Conservation (phyloP, 2,888 invertebrate genomes). For the Pristionchus exspectatus region DNA sequence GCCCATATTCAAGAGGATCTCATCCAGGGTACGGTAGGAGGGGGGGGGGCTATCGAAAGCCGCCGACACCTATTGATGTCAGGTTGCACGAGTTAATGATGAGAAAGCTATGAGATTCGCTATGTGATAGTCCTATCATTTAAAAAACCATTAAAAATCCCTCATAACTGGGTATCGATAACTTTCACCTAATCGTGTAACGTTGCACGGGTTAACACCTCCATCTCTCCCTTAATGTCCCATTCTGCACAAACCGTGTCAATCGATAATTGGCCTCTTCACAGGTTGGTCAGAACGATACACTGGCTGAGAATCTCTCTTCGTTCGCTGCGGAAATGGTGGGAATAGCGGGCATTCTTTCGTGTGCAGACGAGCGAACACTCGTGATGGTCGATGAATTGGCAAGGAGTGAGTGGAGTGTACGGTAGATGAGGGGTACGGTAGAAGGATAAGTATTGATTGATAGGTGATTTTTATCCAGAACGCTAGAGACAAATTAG, state of each 20-base stretch:
- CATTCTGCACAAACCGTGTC: too few relatives aligned
- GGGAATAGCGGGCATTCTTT: constrained; percentile 83
- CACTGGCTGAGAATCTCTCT: constrained; percentile 85
- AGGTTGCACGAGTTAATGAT: too few relatives aligned
- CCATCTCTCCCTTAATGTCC: too few relatives aligned
- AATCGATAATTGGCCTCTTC: neutral
- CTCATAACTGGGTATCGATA: too few relatives aligned
- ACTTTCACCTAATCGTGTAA: too few relatives aligned
- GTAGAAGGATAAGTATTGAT: neutral
- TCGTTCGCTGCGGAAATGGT: constrained; percentile 86
- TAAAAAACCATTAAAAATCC: too few relatives aligned
- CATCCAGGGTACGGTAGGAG: constrained; percentile 55
- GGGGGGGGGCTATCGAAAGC: neutral
- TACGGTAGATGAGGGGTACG: neutral
- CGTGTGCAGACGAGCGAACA: constrained; percentile 86
- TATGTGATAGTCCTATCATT: neutral
- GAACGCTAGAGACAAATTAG: too few relatives aligned
- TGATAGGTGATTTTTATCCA: too few relatives aligned
- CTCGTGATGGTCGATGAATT: constrained; percentile 92
- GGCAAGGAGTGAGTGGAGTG: constrained; percentile 84
- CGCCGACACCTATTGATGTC: too few relatives aligned
- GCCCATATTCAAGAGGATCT: constrained; percentile 57
- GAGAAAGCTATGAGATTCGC: neutral
- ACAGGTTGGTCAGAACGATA: constrained; percentile 87
- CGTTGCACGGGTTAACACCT: too few relatives aligned